Conservation (phyloP, 2,113 vertebrate genomes). For the Sphyrna mokarran region DNA sequence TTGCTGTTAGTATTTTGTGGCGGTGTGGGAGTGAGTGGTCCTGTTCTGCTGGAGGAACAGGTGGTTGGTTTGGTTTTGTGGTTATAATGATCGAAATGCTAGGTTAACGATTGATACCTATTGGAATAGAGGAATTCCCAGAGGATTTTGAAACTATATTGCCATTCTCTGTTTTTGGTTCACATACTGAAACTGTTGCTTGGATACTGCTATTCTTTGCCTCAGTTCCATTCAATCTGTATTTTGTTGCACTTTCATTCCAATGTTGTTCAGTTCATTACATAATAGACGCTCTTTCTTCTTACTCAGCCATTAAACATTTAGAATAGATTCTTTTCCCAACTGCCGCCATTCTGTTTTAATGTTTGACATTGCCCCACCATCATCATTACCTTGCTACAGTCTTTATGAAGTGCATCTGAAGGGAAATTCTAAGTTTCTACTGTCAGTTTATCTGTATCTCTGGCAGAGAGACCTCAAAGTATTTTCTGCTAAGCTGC, state of each 20-base stretch:
- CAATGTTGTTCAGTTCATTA: neutral
- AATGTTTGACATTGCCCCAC: neutral
- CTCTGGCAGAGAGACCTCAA: neutral
- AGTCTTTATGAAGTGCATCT: neutral
- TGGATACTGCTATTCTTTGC: neutral
- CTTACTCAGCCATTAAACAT: neutral
- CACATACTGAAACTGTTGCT: neutral
- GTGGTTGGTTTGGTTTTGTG: neutral
- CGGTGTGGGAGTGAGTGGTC: neutral
- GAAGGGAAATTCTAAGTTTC: neutral
- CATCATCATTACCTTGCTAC: neutral
- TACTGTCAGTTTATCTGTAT: neutral
- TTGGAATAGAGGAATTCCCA: neutral
- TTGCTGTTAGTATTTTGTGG: neutral
- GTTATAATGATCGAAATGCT: neutral
- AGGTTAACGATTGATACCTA: neutral
- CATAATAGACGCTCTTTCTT: neutral
- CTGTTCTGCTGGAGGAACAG: neutral
- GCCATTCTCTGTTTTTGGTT: neutral
- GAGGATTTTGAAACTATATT: neutral
- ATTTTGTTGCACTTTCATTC: neutral
- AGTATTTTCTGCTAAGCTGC: neutral
- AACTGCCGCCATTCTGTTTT: neutral
- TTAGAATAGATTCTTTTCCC: neutral
- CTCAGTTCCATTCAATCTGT: neutral